Evolutionary conservation across 1,140 invertebrate genomes (phyloP), one percentile per base, ranked within the genome.

Genomic region (Apocrypta bakeri): DNA sequence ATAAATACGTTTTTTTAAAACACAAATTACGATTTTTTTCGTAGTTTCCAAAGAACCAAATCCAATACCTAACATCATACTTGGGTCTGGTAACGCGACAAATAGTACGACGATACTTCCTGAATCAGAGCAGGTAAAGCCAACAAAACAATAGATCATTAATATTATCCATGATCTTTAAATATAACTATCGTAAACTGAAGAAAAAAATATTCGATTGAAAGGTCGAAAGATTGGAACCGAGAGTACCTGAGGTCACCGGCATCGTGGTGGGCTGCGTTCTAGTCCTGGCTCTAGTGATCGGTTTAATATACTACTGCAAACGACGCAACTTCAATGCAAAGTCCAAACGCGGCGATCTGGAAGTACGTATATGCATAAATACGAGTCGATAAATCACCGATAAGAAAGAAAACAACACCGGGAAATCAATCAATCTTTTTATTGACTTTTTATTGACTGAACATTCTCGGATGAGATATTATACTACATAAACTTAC

Each of bases 41-140:
- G 21, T 21, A 94, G 94, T 94, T 84, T 93, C 93, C 42, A 84
- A 93, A 76, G 93, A 91, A 21, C 92, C 93, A 29, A 90, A 92
- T 79, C 93, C 94, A 6, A 94, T 95, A 81, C 93, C 93, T 86
- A 94, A 94, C 84, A 93, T 95, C 83, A 94, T 94, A 87, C 94
- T 92, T 69, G 93, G 93, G n/a, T 91, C 84, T 78, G 88, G 90
- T 63, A 93, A 93, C 78, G 75, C 83, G 3, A 92, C 90, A 1
- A 91, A 89, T 75, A 88, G 84, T 64, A 91, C 91, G 64, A 89
- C 86, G 21, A 80, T 84, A 21, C 84, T 89, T 79, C 88, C 91
- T 11, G 89, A 90, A 84, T 86, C 88, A 21, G 87, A 89, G 48
- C 90, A 92, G 89, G 91, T 92, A 87, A 81, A 56, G 68, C n/a